Percentiles rank a stretch among this genome's conserved stretches.
Evolutionary conservation across 2,888 invertebrate species (phyloP).

Genomic region (Drosophila greeni): DNA sequence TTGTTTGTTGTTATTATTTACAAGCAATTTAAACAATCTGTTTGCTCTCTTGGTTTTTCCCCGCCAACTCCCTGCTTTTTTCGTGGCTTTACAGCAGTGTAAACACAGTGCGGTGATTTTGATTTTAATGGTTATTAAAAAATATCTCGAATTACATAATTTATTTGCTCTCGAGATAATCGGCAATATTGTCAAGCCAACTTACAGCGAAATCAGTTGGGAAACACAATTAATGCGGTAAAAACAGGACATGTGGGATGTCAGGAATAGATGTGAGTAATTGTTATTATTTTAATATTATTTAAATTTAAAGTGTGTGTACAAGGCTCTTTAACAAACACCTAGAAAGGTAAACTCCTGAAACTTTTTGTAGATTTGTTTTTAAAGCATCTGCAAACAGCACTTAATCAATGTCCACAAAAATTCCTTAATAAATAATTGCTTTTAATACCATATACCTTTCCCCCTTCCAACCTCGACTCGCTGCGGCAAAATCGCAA

Average conservation of each 20-base stretch:
- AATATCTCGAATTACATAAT: neutral
- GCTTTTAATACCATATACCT: constrained; percentile 41
- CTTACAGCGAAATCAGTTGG: neutral
- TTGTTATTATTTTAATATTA: neutral
- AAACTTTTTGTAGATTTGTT: neutral
- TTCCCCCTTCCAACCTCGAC: constrained; percentile 1
- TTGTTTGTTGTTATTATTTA: constrained; percentile 55
- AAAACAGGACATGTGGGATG: neutral
- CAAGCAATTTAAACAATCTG: constrained; percentile 70
- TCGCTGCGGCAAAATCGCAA: constrained; percentile 13
- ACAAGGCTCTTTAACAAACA: neutral
- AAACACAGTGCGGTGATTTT: constrained; percentile 44
- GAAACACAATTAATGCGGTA: neutral
- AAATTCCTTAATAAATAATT: constrained; percentile 46
- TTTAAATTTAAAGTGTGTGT: neutral
- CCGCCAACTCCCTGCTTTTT: constrained; percentile 4
- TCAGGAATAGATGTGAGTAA: neutral
- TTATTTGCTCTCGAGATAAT: neutral
- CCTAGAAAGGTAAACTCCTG: too few species aligned
- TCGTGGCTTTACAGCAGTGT: constrained; percentile 53
- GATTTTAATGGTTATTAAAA: constrained; percentile 23
- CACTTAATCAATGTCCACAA: constrained; percentile 3
- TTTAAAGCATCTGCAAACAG: neutral
- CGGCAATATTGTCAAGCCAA: neutral
- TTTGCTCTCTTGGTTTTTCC: constrained; percentile 47